These are phyloP conservation scores for Albula goreensis DNA, from an alignment of 2,113 vertebrate species.

Conservation along the genomic window DNA sequence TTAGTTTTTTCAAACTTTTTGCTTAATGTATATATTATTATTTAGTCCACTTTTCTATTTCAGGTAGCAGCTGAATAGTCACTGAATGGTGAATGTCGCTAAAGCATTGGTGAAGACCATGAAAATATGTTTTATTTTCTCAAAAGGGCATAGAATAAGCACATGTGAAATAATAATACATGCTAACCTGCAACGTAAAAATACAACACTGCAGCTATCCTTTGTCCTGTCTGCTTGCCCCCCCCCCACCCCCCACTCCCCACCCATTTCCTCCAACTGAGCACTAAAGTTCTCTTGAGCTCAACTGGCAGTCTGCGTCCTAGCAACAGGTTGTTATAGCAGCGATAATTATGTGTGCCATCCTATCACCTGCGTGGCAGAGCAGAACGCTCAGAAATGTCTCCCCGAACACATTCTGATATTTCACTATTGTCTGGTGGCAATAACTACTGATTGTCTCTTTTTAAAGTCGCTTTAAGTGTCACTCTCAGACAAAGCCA, in stretches of 20 bases:
- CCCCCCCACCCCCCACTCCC: too few relatives aligned
- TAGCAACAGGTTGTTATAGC: background rate
- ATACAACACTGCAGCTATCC: background rate
- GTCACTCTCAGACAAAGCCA: background rate
- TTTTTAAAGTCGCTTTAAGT: background rate
- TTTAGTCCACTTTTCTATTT: background rate
- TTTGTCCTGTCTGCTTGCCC: background rate
- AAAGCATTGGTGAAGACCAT: too few relatives aligned
- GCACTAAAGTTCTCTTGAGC: background rate
- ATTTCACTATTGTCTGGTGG: background rate
- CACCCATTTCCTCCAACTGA: too few relatives aligned
- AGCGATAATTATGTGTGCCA: background rate
- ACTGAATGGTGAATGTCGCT: too few relatives aligned
- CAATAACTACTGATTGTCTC: background rate
- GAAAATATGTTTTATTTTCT: too few relatives aligned
- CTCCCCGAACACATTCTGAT: background rate
- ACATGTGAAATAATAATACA: too few relatives aligned
- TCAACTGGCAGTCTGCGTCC: background rate
- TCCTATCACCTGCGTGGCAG: background rate
- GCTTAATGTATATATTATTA: background rate
- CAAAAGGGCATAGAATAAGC: too few relatives aligned
- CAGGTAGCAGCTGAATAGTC: background rate
- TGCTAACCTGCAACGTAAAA: background rate
- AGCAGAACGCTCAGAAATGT: background rate
- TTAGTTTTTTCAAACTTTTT: background rate